These are phyloP conservation scores for Triops longicaudatus DNA, from an alignment of 1,140 invertebrate species.

Conservation along the genomic window DNA sequence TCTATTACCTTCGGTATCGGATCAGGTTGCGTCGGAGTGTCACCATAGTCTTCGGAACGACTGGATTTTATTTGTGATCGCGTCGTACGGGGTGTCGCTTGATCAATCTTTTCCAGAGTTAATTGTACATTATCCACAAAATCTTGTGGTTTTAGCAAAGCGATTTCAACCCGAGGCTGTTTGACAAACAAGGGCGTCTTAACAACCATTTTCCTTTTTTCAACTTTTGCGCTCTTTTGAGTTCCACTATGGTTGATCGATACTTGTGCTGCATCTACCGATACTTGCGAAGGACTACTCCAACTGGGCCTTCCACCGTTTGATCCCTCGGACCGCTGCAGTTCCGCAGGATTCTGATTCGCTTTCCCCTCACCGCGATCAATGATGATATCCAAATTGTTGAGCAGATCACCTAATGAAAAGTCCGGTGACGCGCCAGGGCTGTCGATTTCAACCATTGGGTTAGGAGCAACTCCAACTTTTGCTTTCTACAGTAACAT, in stretches of 20 bases:
- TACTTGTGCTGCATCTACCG: neutral
- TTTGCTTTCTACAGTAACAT: neutral
- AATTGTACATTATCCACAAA: conserved; percentile 2
- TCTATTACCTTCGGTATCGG: neutral
- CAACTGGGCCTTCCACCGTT: neutral
- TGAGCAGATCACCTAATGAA: neutral
- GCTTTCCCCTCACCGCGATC: neutral
- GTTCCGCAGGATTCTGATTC: neutral
- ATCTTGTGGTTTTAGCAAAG: neutral
- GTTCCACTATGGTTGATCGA: neutral
- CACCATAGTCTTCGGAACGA: neutral
- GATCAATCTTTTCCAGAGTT: neutral
- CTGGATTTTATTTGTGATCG: neutral
- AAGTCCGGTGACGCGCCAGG: neutral
- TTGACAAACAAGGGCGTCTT: neutral
- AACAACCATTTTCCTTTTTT: neutral
- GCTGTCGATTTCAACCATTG: neutral
- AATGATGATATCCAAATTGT: neutral
- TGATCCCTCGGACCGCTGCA: neutral
- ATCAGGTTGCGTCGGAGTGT: neutral
- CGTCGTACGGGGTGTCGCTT: neutral
- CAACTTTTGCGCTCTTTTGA: neutral
- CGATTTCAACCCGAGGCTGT: neutral
- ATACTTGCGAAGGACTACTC: neutral
- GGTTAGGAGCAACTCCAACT: neutral